phyloP scores from a whole-genome alignment of 2,888 invertebrate species.

The Abscondita cerata region DNA sequence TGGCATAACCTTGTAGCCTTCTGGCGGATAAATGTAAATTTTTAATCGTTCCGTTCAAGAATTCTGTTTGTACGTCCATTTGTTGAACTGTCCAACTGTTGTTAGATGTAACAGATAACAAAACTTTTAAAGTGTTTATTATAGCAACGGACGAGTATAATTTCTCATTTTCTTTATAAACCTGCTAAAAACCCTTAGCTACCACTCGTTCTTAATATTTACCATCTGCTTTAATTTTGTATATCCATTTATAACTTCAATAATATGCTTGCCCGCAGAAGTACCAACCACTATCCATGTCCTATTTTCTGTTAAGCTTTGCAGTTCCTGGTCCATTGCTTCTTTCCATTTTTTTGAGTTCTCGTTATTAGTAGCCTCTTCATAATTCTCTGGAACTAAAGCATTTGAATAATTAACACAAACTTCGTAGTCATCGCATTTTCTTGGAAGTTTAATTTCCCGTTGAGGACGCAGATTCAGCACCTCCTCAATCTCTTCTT shows the following conservation, averaged over 20 bases:
- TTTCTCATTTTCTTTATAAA: not conserved
- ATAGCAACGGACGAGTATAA: not conserved
- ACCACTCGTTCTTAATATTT: not conserved
- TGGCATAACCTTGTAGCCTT: too few relatives aligned
- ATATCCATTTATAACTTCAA: too few relatives aligned
- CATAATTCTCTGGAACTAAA: not conserved
- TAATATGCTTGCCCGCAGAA: too few relatives aligned
- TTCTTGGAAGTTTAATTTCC: not conserved
- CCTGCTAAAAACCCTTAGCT: not conserved
- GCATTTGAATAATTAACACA: not conserved
- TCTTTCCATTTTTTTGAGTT: not conserved
- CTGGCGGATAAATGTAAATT: too few relatives aligned
- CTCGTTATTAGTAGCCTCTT: not conserved
- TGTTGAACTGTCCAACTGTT: too few relatives aligned
- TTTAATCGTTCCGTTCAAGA: too few relatives aligned
- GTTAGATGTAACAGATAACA: too few relatives aligned
- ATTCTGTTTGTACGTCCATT: too few relatives aligned
- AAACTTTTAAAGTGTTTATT: not conserved
- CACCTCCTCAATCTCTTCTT: not conserved
- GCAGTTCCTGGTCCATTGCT: not conserved
- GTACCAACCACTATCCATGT: not conserved
- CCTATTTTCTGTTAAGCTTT: not conserved
- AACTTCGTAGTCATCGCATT: too few relatives aligned
- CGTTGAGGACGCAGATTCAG: not conserved
- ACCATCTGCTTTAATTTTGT: not conserved